phyloP scores from a whole-genome alignment of 2,113 vertebrate genomes.

The Cynoglossus semilaevis region DNA sequence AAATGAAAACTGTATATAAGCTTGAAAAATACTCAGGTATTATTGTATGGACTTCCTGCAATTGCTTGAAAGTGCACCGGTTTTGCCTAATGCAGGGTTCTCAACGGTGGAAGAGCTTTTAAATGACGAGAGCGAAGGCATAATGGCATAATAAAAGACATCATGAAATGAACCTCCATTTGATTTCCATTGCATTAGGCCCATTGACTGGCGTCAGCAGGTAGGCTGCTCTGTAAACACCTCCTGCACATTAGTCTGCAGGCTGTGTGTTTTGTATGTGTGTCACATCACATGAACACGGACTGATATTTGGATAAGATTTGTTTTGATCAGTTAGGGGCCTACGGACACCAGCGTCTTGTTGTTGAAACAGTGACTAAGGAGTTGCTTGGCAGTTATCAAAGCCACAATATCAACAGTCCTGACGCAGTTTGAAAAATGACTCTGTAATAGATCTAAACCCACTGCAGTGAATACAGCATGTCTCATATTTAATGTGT shows the following conservation, averaged over 20 bases:
- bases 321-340: conserved; percentile 32
- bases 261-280: conserved; percentile 2
- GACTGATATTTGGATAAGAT: conserved; percentile 36
- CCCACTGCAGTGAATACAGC: neutral
- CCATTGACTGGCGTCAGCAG: conserved; percentile 66
- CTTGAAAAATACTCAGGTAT: conserved; percentile 26
- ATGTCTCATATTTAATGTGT: neutral
- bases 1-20: conserved; percentile 20
- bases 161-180: conserved; percentile 66
- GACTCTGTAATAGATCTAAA: conserved; percentile 13
- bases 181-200: conserved; percentile 75
- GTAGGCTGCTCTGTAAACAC: conserved; percentile 63
- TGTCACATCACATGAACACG: conserved; percentile 10
- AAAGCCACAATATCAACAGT: conserved; percentile 11
- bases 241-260: conserved; percentile 41
- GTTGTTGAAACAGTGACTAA: conserved; percentile 4
- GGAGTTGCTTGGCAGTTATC: conserved; percentile 47
- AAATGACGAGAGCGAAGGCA: conserved; percentile 64
- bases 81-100: conserved; percentile 48
- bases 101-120: conserved; percentile 43
- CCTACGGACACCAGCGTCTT: neutral
- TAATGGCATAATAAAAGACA: conserved; percentile 78
- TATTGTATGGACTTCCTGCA: conserved; percentile 18
- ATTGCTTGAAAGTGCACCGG: conserved; percentile 37
- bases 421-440: conserved; percentile 27